These are phyloP conservation scores for Drosophila borborema DNA, from an alignment of 2,888 invertebrate species.

Conservation along the genomic window DNA sequence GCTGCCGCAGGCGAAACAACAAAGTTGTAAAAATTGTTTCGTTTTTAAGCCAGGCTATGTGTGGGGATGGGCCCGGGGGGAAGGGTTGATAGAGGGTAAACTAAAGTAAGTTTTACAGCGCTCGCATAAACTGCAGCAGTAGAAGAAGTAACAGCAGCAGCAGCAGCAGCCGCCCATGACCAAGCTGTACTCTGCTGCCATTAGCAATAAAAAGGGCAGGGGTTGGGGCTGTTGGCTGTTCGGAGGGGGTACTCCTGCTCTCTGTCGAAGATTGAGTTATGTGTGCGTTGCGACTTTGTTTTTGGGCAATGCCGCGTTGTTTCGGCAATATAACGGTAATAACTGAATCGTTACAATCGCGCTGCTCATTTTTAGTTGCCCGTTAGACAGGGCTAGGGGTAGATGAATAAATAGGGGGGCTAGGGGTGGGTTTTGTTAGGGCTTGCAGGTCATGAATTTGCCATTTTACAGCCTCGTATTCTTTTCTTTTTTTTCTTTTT, in stretches of 20 bases:
- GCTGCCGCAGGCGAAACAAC: slow-evolving; percentile 77
- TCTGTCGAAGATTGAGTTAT: slow-evolving; percentile 84
- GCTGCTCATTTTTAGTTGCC: slow-evolving; percentile 74
- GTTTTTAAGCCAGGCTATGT: slow-evolving; percentile 58
- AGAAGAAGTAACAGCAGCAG: slow-evolving; percentile 27
- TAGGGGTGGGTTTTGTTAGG: background rate
- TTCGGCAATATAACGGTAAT: slow-evolving; percentile 83
- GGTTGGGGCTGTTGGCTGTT: background rate
- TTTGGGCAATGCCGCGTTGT: slow-evolving; percentile 65
- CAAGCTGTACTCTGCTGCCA: slow-evolving; percentile 51
- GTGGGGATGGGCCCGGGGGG: background rate
- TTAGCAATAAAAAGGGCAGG: slow-evolving; percentile 71
- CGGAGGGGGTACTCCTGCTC: slow-evolving; percentile 35
- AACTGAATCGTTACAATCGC: slow-evolving; percentile 79
- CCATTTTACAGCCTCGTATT: slow-evolving; percentile 85
- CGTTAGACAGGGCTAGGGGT: slow-evolving; percentile 55
- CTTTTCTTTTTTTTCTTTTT: slow-evolving; percentile 70
- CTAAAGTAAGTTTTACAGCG: slow-evolving; percentile 79
- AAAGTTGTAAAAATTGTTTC: slow-evolving; percentile 84
- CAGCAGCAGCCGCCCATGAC: slow-evolving; percentile 9
- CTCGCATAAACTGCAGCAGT: slow-evolving; percentile 70
- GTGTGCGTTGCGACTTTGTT: slow-evolving; percentile 82
- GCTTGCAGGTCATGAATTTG: slow-evolving; percentile 85
- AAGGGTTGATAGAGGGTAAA: slow-evolving; percentile 47
- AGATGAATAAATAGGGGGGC: background rate